Evolutionary conservation across 2,888 invertebrate genomes (phyloP), one percentile per base, ranked within the genome.

Genomic region (Melanostoma mellinum): DNA sequence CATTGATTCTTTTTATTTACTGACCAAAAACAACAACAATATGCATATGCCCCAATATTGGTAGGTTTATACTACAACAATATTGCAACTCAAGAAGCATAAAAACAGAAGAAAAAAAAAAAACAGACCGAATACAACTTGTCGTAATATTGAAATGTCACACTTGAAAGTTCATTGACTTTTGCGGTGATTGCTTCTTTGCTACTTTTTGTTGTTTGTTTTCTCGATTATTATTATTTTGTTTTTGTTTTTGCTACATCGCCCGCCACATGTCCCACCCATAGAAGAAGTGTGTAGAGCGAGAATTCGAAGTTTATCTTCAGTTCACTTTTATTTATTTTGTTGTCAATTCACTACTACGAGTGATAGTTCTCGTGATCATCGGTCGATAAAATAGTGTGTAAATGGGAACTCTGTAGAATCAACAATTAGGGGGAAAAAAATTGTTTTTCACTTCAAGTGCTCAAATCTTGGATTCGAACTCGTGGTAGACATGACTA

Each of bases 91-190:
- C 20, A 20, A 20, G 20, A 50, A 74, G 68, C 69, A 76, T 69
- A 46, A 38, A 46, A 42, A 3, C 40, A 42, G 6, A 52, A 60
- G 33, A 50, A 52, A 60, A 52, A 82, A 68, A 46, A 60, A 58
- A 69, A 82, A 77, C 38, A 44, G 46, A 73, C 69, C 56, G 46
- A 80, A 76, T 44, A 20, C 20, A 20, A 20, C 20, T 20, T 1
- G 20, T 20, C 20, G 20, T 20, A 75, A 76, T 60, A 76, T 61
- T 72, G 71, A 82, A 81, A 77, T 77, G 68, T 77, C 71, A 77
- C 60, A 73, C 77, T 68, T 58, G 30, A 77, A 30, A 73, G 82
- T 82, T 82, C 82, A 73, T 82, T 82, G 82, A 82, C 82, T 73
- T 69, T 78, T 63, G 78, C 68, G 63, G 73, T 82, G 72, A 32